Evolutionary conservation across 2,113 vertebrate genomes (phyloP).

Genomic region (Pseudopipra pipra): DNA sequence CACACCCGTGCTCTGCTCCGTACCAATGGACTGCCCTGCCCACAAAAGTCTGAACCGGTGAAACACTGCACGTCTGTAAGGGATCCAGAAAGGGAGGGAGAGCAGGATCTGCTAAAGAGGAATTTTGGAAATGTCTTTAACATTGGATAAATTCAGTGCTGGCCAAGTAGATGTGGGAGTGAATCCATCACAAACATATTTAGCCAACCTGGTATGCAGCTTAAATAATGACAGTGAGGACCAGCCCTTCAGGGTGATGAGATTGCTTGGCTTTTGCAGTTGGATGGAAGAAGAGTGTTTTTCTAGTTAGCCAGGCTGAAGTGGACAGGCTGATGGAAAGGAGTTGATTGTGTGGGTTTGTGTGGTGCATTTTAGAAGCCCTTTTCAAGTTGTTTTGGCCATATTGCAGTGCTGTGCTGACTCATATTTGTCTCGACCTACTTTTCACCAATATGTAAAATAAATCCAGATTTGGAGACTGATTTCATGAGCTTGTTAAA

Average conservation of each 20-base stretch:
- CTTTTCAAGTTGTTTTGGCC: not conserved
- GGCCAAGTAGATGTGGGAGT: not conserved
- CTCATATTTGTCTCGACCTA: conserved; percentile 34
- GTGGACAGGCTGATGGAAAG: not conserved
- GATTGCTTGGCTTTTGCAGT: not conserved
- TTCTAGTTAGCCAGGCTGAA: not conserved
- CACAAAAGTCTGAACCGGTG: not conserved
- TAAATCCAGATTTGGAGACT: conserved; percentile 18
- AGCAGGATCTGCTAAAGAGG: not conserved
- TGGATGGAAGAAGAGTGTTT: not conserved
- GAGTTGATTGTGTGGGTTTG: not conserved
- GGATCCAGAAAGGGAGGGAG: not conserved
- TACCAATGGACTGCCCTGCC: not conserved
- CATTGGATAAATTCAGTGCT: not conserved
- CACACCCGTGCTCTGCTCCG: accelerated
- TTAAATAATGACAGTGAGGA: not conserved
- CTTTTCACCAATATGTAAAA: conserved; percentile 29
- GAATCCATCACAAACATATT: not conserved
- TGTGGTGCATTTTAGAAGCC: not conserved
- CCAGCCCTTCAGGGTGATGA: not conserved
- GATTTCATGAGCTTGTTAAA: not conserved
- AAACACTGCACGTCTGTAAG: accelerated
- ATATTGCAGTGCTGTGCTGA: conserved; percentile 36
- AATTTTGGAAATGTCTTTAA: not conserved
- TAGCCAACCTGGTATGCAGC: not conserved